Conservation (phyloP, 2,888 invertebrate species). For the Pantelozetes paolii region DNA sequence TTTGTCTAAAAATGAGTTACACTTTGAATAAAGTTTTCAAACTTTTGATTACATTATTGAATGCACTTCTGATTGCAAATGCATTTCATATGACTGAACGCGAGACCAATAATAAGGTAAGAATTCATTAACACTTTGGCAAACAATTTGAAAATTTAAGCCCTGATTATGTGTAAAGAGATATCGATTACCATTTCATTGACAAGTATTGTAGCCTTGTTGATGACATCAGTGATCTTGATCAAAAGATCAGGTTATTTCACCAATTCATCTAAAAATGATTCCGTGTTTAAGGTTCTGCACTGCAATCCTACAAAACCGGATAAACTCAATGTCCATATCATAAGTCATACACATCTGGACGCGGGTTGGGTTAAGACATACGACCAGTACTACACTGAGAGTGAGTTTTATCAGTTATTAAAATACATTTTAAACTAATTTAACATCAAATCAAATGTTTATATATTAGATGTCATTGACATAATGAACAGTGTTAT, state of each 20-base stretch:
- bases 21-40: neutral
- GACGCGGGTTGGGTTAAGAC: constrained; percentile 94
- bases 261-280: neutral
- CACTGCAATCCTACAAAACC: constrained; percentile 62
- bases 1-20: neutral
- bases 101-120: too few species aligned
- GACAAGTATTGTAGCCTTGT: too few species aligned
- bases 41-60: neutral
- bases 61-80: neutral
- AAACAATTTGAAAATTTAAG: too few species aligned
- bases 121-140: too few species aligned
- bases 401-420: constrained; percentile 52
- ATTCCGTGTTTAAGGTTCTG: constrained; percentile 54
- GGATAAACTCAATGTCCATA: constrained; percentile 71
- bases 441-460: neutral
- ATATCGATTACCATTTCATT: too few species aligned
- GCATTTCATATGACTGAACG: neutral
- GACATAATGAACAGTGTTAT: constrained; percentile 84
- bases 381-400: constrained; percentile 83
- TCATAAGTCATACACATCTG: constrained; percentile 81
- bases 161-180: too few species aligned
- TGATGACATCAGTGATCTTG: too few species aligned
- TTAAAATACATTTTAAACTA: neutral
- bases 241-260: too few species aligned
- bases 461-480: constrained; percentile 69